Evolutionary conservation across 1,140 invertebrate genomes (phyloP), one percentile per base, ranked within the genome.

Genomic region (Monomorium pharaonis): DNA sequence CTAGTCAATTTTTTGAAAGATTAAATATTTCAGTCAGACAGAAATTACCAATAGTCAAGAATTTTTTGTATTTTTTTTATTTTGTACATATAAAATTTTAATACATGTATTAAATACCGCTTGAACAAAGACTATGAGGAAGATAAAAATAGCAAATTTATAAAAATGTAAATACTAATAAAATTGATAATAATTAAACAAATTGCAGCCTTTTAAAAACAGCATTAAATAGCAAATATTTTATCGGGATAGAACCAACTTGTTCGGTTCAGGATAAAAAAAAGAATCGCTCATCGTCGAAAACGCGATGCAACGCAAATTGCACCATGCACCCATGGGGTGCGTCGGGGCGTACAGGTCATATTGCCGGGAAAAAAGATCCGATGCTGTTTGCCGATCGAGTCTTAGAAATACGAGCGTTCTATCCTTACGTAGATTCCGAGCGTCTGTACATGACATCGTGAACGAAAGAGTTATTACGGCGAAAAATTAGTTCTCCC

Each of bases 51-150:
- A 56, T 56, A 30, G n/a, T 75, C 30, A 42, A 24, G 14, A 42
- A 58, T 74, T 21, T 2, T 74, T 54, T 9, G 33, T 75, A 37
- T 56, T 18, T 47, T 37, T 42, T 58, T 58, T 37, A 37, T 37
- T 75, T 75, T 75, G 12, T 75, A 75, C 49, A 42, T 75, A 54
- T 33, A 75, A 75, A 75, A 58, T 58, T 75, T 75, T 75, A 75
- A 49, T 47, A 47, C 6, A 7, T n/a, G 9, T 24, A 75, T 42
- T 75, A 58, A 75, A 75, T 24, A 37, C 24, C 14, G 9, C 30
- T 58, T 4, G n/a, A 75, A 54, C 10, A 56, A 37, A 58, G 21
- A 75, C n/a, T 72, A 21, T 14, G 37, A 14, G 62, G 3, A 56
- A 33, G n/a, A 18, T 2, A 4, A 56, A 74, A 72, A 47, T 75